These are phyloP conservation scores for Puffinus mauretanicus DNA, from an alignment of 2,113 vertebrate species.

Conservation along the genomic window DNA sequence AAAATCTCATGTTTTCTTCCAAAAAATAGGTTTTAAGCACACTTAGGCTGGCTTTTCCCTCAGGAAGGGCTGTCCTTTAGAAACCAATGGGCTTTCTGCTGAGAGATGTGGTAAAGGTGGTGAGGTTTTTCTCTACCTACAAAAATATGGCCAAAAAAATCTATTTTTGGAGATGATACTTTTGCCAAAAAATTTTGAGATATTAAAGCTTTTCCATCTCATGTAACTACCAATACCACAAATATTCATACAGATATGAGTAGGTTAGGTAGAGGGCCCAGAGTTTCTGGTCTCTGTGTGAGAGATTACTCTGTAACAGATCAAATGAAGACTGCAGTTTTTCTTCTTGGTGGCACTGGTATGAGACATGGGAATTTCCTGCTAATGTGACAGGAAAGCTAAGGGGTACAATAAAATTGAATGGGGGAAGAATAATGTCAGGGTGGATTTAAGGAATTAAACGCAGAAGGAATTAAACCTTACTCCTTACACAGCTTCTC, in stretches of 20 bases:
- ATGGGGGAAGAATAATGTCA: neutral
- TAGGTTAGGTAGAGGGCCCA: neutral
- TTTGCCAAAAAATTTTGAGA: neutral
- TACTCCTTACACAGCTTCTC: neutral
- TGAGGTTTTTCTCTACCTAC: neutral
- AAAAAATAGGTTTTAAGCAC: neutral
- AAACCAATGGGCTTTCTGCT: neutral
- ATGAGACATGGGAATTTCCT: neutral
- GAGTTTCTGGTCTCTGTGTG: neutral
- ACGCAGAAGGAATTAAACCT: fast-evolving
- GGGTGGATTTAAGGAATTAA: neutral
- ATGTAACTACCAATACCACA: neutral
- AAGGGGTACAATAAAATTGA: neutral
- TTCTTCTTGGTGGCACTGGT: neutral
- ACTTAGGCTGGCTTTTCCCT: neutral
- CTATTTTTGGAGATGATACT: neutral
- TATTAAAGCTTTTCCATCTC: neutral
- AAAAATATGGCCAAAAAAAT: neutral
- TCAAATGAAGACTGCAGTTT: neutral
- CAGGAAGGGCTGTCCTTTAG: neutral
- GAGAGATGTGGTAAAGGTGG: neutral
- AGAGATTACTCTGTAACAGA: neutral
- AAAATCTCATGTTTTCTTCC: neutral
- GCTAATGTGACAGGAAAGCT: neutral
- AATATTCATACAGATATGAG: neutral